Conservation (phyloP, 23 tunicate genomes). For the Ciona savignyi region DNA sequence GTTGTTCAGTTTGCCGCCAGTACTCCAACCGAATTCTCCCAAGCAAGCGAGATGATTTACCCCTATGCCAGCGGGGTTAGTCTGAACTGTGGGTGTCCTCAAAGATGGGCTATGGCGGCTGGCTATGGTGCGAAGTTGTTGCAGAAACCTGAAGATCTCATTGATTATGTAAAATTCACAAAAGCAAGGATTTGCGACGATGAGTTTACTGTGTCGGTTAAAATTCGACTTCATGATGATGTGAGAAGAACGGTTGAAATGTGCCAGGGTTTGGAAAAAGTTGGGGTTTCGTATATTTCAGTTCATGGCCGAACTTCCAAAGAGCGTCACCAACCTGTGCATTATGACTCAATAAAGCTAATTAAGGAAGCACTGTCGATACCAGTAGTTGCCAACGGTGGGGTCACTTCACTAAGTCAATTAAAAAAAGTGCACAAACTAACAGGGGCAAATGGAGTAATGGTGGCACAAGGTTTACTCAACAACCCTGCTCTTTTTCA, state of each 20-base stretch:
- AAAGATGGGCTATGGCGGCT: slow-evolving; percentile 91
- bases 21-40: slow-evolving; percentile 61
- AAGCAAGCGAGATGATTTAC: slow-evolving; percentile 63
- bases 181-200: slow-evolving; percentile 44
- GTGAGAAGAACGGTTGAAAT: slow-evolving; percentile 53
- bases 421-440: slow-evolving; percentile 24
- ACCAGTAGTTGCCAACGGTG: slow-evolving; percentile 88
- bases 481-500: slow-evolving; percentile 77
- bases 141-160: slow-evolving; percentile 44
- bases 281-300: slow-evolving; percentile 64
- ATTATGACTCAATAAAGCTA: slow-evolving; percentile 61
- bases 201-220: slow-evolving; percentile 73
- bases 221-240: slow-evolving; percentile 66
- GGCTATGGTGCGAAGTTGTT: slow-evolving; percentile 84
- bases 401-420: slow-evolving; percentile 33
- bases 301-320: slow-evolving; percentile 89
- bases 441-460: slow-evolving; percentile 78
- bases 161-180: slow-evolving; percentile 35
- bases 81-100: slow-evolving; percentile 95
- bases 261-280: slow-evolving; percentile 55
- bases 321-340: slow-evolving; percentile 90
- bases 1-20: slow-evolving; percentile 95
- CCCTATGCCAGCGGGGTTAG: slow-evolving; percentile 83
- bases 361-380: slow-evolving; percentile 53
- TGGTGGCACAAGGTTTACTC: slow-evolving; percentile 90